These are phyloP conservation scores for Trissonchulus latispiculum DNA, from an alignment of 2,888 invertebrate genomes.

Conservation along the genomic window DNA sequence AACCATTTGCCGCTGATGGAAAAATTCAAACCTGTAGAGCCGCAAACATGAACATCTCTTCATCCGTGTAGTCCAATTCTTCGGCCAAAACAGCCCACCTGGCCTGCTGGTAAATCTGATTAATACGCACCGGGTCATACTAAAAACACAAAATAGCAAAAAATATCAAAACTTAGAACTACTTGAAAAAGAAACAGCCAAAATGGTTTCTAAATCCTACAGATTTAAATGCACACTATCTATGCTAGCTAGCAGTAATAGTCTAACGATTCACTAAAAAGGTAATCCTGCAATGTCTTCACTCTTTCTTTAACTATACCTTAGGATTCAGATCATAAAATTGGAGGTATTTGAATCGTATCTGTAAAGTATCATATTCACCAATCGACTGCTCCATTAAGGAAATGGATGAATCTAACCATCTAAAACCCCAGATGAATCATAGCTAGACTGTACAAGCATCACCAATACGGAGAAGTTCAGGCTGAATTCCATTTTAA, in stretches of 20 bases:
- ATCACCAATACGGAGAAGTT: too few species aligned
- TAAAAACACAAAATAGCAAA: slow-evolving; percentile 34
- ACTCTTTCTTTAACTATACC: slow-evolving; percentile 35
- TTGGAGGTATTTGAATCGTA: slow-evolving; percentile 90
- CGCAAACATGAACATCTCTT: slow-evolving; percentile 95
- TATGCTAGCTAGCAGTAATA: too few species aligned
- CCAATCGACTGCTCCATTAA: slow-evolving; percentile 97
- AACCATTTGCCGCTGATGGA: too few species aligned
- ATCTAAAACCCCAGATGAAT: too few species aligned
- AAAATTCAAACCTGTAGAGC: slow-evolving; percentile 89
- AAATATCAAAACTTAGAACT: too few species aligned
- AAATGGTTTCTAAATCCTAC: not conserved
- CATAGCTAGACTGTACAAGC: too few species aligned
- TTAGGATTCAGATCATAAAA: slow-evolving; percentile 97
- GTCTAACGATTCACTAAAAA: not conserved
- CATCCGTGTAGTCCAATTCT: slow-evolving; percentile 95
- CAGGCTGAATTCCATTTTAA: too few species aligned
- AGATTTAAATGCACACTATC: too few species aligned
- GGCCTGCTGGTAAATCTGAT: slow-evolving; percentile 96
- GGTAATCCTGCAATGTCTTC: not conserved
- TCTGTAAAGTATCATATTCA: slow-evolving; percentile 74
- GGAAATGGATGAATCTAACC: slow-evolving; percentile 93
- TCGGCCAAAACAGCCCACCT: slow-evolving; percentile 95
- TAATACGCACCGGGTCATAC: slow-evolving; percentile 84
- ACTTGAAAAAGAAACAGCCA: not conserved